Percentiles rank a stretch among this genome's conserved stretches.
These are phyloP conservation scores for Elephantulus edwardii DNA, from an alignment of 2,113 vertebrate species.

Conservation along the genomic window DNA sequence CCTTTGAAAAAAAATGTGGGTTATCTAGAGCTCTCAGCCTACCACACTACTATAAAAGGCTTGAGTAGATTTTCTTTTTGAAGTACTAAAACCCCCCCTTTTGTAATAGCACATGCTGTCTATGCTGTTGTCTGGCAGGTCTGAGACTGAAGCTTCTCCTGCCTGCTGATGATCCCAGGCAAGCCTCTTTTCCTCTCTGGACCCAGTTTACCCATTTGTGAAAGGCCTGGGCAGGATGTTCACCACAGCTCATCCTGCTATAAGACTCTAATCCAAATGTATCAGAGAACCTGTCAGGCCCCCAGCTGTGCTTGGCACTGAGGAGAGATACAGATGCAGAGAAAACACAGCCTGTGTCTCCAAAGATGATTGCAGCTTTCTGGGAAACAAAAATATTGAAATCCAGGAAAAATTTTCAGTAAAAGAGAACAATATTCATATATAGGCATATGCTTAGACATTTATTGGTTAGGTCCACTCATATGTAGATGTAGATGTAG, in stretches of 20 bases:
- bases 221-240: neutral
- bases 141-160: neutral
- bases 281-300: neutral
- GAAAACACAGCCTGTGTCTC: neutral
- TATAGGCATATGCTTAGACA: neutral
- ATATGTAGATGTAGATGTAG: neutral
- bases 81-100: slow-evolving; percentile 38
- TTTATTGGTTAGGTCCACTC: neutral
- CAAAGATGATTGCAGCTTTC: neutral
- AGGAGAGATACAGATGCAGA: neutral
- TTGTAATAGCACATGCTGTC: neutral
- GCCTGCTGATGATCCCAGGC: neutral
- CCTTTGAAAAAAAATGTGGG: slow-evolving; percentile 29
- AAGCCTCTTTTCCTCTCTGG: neutral
- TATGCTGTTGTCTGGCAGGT: neutral
- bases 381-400: neutral
- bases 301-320: neutral
- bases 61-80: slow-evolving; percentile 45
- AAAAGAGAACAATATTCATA: neutral
- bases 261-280: neutral
- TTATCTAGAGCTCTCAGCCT: slow-evolving; percentile 51
- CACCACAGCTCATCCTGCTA: neutral
- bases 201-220: slow-evolving; percentile 8
- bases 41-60: neutral
- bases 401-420: neutral